These are phyloP conservation scores for Phylloscopus trochiloides DNA, from an alignment of 2,113 vertebrate species.

Conservation along the genomic window DNA sequence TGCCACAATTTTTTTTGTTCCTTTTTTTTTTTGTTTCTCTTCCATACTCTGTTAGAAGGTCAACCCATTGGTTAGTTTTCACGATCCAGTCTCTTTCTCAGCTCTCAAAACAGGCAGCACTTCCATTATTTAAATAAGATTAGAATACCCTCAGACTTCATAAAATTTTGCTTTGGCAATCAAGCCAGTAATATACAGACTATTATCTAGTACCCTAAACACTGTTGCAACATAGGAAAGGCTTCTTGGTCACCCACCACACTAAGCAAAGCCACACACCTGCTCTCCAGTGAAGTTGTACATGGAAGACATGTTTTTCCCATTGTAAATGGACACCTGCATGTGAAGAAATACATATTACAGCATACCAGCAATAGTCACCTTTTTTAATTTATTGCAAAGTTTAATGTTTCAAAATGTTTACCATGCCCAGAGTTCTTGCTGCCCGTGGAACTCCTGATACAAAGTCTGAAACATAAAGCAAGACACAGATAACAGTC, in stretches of 20 bases:
- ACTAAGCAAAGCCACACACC: constrained; percentile 67
- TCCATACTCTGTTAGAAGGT: not conserved
- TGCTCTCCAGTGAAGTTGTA: constrained; percentile 94
- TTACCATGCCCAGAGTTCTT: constrained; percentile 92
- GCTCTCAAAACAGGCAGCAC: not conserved
- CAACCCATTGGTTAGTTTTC: not conserved
- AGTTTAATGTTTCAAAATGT: constrained; percentile 13
- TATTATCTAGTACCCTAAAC: not conserved
- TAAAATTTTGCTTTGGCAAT: not conserved
- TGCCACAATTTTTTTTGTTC: not conserved
- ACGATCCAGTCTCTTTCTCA: not conserved
- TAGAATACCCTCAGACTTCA: not conserved
- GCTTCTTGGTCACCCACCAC: not conserved
- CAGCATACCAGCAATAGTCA: not conserved
- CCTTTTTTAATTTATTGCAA: not conserved
- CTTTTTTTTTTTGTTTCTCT: not conserved
- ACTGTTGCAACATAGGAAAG: not conserved
- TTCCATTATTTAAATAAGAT: not conserved
- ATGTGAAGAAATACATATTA: not conserved
- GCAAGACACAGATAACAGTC: not conserved
- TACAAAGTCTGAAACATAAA: constrained; percentile 84
- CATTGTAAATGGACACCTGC: constrained; percentile 94
- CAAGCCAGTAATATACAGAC: not conserved
- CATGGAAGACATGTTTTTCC: constrained; percentile 88
- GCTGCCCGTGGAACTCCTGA: constrained; percentile 95